Percentiles rank a stretch among this genome's conserved stretches.
phyloP scores from a whole-genome alignment of 2,113 vertebrate genomes.

The Paramormyrops kingsleyae region DNA sequence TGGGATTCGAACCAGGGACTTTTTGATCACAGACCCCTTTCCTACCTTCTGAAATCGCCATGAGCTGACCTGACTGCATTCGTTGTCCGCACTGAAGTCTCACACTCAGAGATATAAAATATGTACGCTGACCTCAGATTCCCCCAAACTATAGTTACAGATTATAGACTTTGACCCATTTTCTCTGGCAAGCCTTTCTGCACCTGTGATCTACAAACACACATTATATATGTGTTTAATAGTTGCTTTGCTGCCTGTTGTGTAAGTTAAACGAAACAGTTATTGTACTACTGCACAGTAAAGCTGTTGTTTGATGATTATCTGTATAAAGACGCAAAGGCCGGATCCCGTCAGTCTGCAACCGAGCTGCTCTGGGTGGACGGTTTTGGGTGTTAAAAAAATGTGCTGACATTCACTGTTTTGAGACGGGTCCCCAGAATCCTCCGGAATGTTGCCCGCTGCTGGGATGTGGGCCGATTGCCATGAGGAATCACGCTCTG shows the following conservation, averaged over 20 bases:
- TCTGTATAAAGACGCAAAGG: neutral
- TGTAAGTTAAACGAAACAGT: neutral
- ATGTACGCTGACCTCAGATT: neutral
- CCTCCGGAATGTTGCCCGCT: neutral
- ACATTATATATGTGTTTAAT: neutral
- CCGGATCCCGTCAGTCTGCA: neutral
- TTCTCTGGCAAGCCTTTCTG: neutral
- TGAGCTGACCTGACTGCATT: neutral
- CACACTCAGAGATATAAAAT: neutral
- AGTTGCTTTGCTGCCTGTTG: neutral
- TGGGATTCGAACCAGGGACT: neutral
- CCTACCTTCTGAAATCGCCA: neutral
- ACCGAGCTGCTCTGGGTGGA: neutral
- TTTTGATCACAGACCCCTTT: neutral
- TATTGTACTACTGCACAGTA: neutral
- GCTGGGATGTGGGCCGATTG: neutral
- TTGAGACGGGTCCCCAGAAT: neutral
- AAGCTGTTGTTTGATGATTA: neutral
- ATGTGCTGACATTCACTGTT: neutral
- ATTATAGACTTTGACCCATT: neutral
- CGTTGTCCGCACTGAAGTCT: neutral
- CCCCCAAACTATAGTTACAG: neutral
- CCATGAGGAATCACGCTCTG: neutral
- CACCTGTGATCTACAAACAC: constrained; percentile 13
- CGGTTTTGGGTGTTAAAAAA: neutral